phyloP scores from a whole-genome alignment of 2,113 vertebrate genomes.

The Dryoscopus gambensis region DNA sequence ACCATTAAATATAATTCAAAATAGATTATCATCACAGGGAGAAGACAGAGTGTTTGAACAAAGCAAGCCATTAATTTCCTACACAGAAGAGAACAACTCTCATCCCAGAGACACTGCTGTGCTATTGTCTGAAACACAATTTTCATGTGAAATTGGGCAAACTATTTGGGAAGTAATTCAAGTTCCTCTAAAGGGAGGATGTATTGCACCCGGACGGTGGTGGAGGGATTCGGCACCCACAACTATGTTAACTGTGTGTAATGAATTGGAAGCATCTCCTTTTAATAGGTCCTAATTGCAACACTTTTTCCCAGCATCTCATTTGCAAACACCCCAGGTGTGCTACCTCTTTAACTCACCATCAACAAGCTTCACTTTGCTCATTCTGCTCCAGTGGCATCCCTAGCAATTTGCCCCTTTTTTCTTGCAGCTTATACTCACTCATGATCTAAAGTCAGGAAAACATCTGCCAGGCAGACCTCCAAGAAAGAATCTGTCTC shows the following conservation, averaged over 20 bases:
- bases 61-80: slow-evolving; percentile 50
- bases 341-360: background rate
- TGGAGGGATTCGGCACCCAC: background rate
- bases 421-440: background rate
- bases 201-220: background rate
- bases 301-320: background rate
- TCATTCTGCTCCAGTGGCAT: background rate
- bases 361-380: background rate
- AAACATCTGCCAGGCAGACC: background rate
- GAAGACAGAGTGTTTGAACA: slow-evolving; percentile 19
- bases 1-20: slow-evolving; percentile 26
- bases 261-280: background rate
- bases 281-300: background rate
- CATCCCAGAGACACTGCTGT: slow-evolving; percentile 12
- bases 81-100: background rate
- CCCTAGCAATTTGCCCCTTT: background rate
- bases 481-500: background rate
- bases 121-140: slow-evolving; percentile 41
- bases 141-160: slow-evolving; percentile 27
- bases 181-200: background rate
- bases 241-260: background rate
- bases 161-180: slow-evolving; percentile 10
- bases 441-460: background rate
- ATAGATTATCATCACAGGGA: slow-evolving; percentile 9
- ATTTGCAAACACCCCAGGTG: background rate